Conservation (phyloP, 2,797 vertebrate species). For the Syndactyla subalaris region DNA sequence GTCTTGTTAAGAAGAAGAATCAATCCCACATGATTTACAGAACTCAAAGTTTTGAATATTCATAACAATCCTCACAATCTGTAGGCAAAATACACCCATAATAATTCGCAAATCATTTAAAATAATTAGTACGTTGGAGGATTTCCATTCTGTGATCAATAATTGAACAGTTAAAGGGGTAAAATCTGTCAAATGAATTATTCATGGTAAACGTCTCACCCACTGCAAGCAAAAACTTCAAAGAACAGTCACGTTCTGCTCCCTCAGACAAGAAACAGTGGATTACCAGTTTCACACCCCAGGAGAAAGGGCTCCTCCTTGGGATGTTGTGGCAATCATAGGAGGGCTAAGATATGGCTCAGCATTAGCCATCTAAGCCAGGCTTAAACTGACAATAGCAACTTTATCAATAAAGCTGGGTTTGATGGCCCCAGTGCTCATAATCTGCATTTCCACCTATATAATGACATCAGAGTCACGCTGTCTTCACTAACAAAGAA, state of each 20-base stretch:
- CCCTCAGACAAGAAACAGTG: background rate
- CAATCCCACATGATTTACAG: background rate
- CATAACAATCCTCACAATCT: constrained; percentile 14
- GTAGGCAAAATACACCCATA: constrained; percentile 34
- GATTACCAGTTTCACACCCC: background rate
- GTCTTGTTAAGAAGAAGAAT: background rate
- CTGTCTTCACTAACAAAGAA: background rate
- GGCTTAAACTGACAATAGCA: accelerated
- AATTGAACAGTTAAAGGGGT: constrained; percentile 56
- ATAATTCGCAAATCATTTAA: constrained; percentile 55
- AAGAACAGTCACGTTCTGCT: background rate
- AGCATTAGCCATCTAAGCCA: background rate
- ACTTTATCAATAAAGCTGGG: background rate
- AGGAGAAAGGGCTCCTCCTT: background rate
- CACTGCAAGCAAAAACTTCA: constrained; percentile 29
- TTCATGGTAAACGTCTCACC: constrained; percentile 11
- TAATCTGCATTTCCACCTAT: background rate
- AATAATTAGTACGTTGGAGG: constrained; percentile 50
- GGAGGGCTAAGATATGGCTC: accelerated
- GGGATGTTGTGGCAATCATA: background rate
- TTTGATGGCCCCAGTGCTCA: background rate
- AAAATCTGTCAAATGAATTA: constrained; percentile 60
- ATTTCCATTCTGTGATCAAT: constrained; percentile 63
- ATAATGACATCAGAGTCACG: background rate
- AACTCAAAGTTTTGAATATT: constrained; percentile 49